Conservation (phyloP, 1,140 invertebrate genomes). For the Achroia grisella region DNA sequence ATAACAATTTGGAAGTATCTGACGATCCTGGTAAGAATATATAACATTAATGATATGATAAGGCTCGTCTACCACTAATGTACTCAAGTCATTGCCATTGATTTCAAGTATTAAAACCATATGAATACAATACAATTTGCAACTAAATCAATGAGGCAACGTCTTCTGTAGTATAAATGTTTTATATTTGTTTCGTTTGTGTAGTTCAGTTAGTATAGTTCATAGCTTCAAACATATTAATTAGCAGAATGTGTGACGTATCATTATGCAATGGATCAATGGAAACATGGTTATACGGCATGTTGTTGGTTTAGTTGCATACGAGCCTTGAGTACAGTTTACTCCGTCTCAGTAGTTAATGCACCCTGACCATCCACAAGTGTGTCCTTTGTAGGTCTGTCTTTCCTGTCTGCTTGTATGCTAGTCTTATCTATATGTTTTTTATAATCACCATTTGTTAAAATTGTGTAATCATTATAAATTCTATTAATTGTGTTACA, state of each 20-base stretch:
- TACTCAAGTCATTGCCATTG: conserved; percentile 12
- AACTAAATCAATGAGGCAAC: conserved; percentile 20
- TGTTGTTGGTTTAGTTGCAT: conserved; percentile 8
- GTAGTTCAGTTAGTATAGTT: no score
- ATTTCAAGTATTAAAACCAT: neutral
- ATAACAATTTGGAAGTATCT: conserved; percentile 55
- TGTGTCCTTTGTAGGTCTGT: conserved; percentile 7
- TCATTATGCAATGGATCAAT: no score
- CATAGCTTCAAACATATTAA: no score
- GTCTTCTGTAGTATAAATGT: no score
- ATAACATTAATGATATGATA: conserved; percentile 28
- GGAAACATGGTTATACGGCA: neutral
- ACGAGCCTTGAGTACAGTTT: conserved; percentile 5
- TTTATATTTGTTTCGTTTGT: neutral
- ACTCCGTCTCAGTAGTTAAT: neutral
- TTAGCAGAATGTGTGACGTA: no score
- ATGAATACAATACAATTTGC: conserved; percentile 3
- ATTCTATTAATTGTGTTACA: neutral
- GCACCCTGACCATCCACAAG: neutral
- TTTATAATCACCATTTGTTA: neutral
- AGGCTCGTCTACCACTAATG: conserved; percentile 18
- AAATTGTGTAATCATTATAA: neutral
- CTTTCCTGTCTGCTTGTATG: conserved; percentile 10
- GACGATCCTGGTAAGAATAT: conserved; percentile 58
- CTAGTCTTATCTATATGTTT: neutral